Base-by-base conservation (phyloP, 2,113 vertebrate genomes). In the Prietella phreatophila region DNA sequence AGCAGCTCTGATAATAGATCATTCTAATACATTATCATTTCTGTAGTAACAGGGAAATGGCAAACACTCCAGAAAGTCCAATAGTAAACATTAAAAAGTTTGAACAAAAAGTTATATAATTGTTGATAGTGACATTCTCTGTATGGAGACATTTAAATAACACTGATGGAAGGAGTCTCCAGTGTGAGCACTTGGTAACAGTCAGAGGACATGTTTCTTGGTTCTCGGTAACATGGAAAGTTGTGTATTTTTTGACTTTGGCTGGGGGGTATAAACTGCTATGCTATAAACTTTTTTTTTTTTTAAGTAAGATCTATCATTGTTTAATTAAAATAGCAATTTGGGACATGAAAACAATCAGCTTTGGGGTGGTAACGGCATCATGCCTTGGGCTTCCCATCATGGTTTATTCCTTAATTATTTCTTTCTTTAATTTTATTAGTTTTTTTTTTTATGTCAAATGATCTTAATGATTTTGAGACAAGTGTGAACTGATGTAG, bases 381-480 rank as follows among this genome's bases (percentile, higher is more conserved):
- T 47, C 47, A 47, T 9, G 47, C 47, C 47, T 47, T 47, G 47
- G 47, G 36, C 39, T 42, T 42, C 39, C 39, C 39, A 42, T 42
- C 47, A 47, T 47, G 47, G 6, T 47, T 8, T 47, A 8, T 47
- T 47, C 13, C 39, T 27, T 76, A 50, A 9, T 50, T 27, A 27
- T 78, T 56, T 58, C 15, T 81, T 36, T 36, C 1, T 58, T 81
- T 81, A n/a, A 53, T 79, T 79, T 53, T 81, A n/a, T 79, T n/a
- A n/a, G n/a, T n/a, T 79, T 53, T n/a, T 9, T 47, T 25, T 47
- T 76, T 76, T 76, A 76, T 76, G 2, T 14, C 10, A n/a, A n/a
- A 78, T 78, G 1, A 20, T 50, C 14, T 25, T 78, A 47, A 50
- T 17, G 76, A 22, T 14, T 55, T 30, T 80, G 27, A 56, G 15